A percentile compares a stretch with the other conserved stretches of the same genome.
These are phyloP conservation scores for Rhynchomys soricoides DNA, from an alignment of 2,113 vertebrate species.

Conservation along the genomic window DNA sequence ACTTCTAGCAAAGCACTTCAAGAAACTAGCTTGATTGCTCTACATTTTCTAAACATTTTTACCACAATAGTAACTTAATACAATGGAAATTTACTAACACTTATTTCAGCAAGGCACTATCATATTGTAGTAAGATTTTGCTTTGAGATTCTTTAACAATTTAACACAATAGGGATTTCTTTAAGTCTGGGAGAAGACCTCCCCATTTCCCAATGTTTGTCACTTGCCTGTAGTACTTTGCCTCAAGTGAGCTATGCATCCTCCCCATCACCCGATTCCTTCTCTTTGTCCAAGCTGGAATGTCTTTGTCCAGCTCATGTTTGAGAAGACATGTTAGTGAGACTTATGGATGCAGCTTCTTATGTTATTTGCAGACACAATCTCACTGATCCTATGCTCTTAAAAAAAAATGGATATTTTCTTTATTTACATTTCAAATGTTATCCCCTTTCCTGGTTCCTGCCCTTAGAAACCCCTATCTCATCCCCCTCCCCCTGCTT, in stretches of 20 bases:
- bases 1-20: constrained; percentile 38
- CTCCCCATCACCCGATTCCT: neutral
- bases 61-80: constrained; percentile 82
- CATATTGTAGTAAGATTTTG: constrained; percentile 84
- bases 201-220: too few relatives aligned
- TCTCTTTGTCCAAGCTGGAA: neutral
- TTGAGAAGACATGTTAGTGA: neutral
- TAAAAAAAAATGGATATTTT: too few relatives aligned
- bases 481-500: too few relatives aligned
- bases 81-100: constrained; percentile 81
- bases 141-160: constrained; percentile 85
- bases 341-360: neutral
- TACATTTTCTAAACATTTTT: constrained; percentile 63
- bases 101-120: constrained; percentile 80
- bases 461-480: too few relatives aligned
- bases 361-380: neutral
- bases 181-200: constrained; percentile 31
- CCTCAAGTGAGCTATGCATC: neutral
- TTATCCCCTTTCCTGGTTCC: too few relatives aligned
- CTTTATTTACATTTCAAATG: too few relatives aligned
- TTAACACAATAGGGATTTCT: constrained; percentile 85
- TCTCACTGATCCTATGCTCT: neutral
- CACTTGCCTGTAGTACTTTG: neutral
- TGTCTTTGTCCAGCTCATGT: neutral
- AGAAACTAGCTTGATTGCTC: neutral